Evolutionary conservation across 2,888 invertebrate species (phyloP), one percentile per base, ranked within the genome.

Genomic region (Nycteola revayana): DNA sequence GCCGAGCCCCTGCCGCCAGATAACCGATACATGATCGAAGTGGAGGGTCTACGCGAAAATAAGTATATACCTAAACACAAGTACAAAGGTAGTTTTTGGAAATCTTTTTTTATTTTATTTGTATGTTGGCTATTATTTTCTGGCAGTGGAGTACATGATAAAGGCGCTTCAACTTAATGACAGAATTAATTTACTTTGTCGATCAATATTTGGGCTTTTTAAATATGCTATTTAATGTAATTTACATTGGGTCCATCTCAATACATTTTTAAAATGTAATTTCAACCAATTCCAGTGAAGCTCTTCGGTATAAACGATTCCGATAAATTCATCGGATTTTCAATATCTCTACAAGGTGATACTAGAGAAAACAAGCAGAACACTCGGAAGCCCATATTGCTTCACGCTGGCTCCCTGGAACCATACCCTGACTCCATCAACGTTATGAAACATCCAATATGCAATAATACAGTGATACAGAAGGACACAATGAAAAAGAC

Each of bases 281-380:
- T n/a, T n/a, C n/a, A n/a, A n/a, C n/a, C n/a, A n/a, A n/a, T n/a
- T 69, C 10, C 60, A 86, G 86, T 86, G 11, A 64, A 66, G 1
- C 56, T 86, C 3, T 71, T 62, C 29, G 66, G 84, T 0, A 65
- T 66, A 23, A 79, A 82, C 10, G 52, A 48, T 0, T 45, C 47
- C 6, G 61, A 80, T 0, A 60, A 71, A 0, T 88, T 88, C 48
- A 86, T 84, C 9, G 87, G 82, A 0, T 87, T 85, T 36, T 75
- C 81, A 1, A 84, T 87, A 55, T 82, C 75, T 1, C 66, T 77
- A 0, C 67, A 58, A 10, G 85, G 73, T 28, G 83, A 82, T 11
- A 66, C 66, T 0, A 49, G 42, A 10, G 30, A 42, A 0, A 84
- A 86, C 26, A 66, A 65, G 5, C 59, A 65, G 8, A 88, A 88